These are phyloP conservation scores for Formicarius rufipectus DNA, from an alignment of 2,113 vertebrate species.

Conservation along the genomic window DNA sequence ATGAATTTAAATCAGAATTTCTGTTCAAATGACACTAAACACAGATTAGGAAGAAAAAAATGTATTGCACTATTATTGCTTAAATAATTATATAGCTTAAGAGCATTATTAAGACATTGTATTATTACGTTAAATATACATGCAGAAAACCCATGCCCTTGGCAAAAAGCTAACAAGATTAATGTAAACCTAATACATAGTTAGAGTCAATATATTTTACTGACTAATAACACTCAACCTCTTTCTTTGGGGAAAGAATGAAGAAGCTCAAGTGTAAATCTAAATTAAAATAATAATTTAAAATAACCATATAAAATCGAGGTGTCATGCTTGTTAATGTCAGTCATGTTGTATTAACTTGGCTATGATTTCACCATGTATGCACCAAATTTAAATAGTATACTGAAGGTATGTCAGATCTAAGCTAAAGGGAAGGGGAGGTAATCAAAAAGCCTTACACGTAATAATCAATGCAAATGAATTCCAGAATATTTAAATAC, in stretches of 20 bases:
- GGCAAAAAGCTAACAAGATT: not conserved
- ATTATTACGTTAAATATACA: not conserved
- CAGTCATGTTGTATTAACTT: not conserved
- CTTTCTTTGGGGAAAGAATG: not conserved
- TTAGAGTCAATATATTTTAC: not conserved
- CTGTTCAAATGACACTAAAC: not conserved
- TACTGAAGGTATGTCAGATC: not conserved
- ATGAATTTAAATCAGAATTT: not conserved
- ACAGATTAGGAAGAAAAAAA: not conserved
- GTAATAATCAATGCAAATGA: slow-evolving; percentile 15
- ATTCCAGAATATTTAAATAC: slow-evolving; percentile 20
- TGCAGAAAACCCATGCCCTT: not conserved
- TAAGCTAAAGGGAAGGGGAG: not conserved
- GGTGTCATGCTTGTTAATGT: not conserved
- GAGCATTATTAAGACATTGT: not conserved
- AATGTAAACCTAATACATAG: not conserved
- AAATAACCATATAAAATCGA: not conserved
- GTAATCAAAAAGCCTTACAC: not conserved
- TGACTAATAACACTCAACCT: not conserved
- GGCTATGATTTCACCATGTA: not conserved
- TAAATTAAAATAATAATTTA: not conserved
- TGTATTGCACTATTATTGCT: not conserved
- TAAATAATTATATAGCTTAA: not conserved
- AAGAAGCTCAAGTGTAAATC: not conserved
- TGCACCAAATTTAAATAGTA: not conserved